phyloP scores from a whole-genome alignment of 1,140 invertebrate species.

The Tetragnatha versicolor region DNA sequence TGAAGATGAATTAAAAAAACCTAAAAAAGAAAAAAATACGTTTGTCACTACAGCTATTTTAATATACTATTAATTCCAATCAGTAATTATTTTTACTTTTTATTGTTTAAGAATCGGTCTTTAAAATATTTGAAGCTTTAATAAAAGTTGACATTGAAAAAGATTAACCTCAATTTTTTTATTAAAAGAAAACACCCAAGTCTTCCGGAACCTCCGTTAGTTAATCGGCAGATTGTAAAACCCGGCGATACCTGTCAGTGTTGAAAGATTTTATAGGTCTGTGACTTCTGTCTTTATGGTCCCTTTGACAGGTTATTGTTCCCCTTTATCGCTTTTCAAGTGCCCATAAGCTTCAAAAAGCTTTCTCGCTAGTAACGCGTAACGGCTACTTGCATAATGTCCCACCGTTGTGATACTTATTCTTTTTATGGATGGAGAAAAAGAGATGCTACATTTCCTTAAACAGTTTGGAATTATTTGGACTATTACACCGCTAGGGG shows the following conservation, averaged over 20 bases:
- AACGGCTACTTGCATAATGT: slow-evolving; percentile 49
- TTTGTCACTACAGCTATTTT: too few relatives aligned
- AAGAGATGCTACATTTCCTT: slow-evolving; percentile 29
- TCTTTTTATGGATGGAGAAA: slow-evolving; percentile 22
- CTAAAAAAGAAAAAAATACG: too few relatives aligned
- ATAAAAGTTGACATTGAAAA: too few relatives aligned
- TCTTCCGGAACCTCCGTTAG: too few relatives aligned
- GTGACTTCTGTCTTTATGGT: slow-evolving; percentile 44
- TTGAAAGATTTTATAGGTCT: slow-evolving; percentile 46
- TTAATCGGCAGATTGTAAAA: slow-evolving; percentile 43
- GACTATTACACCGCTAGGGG: neutral
- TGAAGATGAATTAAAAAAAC: too few relatives aligned
- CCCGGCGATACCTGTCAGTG: slow-evolving; percentile 20
- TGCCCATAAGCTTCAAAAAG: slow-evolving; percentile 30
- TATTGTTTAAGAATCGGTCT: too few relatives aligned
- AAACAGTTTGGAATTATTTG: slow-evolving; percentile 33
- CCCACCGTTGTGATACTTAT: neutral
- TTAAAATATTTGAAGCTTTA: too few relatives aligned
- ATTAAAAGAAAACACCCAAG: too few relatives aligned
- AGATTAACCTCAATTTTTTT: too few relatives aligned
- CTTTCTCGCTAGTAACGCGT: neutral
- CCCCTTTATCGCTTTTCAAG: slow-evolving; percentile 48
- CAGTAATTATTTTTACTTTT: too few relatives aligned
- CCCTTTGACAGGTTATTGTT: slow-evolving; percentile 53
- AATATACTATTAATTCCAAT: too few relatives aligned